Conservation (phyloP, 2,797 vertebrate species). For the Falco columbarius region DNA sequence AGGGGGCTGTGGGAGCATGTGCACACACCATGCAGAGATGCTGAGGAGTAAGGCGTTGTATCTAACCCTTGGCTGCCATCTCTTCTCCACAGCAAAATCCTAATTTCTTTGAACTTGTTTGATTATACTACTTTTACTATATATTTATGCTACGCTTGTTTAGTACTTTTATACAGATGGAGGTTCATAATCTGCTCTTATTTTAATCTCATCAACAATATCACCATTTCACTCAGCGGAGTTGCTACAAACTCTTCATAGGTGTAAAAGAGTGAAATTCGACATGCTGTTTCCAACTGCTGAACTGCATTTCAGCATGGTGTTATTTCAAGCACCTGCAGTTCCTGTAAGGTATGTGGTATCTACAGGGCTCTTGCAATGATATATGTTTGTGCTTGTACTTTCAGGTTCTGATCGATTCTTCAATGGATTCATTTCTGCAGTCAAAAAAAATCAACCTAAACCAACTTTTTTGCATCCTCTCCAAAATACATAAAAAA, state of each 20-base stretch:
- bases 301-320: neutral
- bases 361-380: neutral
- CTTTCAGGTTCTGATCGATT: neutral
- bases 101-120: neutral
- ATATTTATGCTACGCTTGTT: neutral
- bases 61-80: neutral
- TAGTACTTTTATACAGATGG: neutral
- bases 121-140: neutral
- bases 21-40: neutral
- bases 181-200: neutral
- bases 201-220: constrained; percentile 12
- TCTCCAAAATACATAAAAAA: neutral
- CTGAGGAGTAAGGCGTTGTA: neutral
- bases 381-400: neutral
- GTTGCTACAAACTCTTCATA: neutral
- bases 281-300: neutral
- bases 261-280: constrained; percentile 47
- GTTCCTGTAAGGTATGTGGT: neutral
- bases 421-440: neutral
- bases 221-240: neutral
- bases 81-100: neutral
- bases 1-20: fast-evolving
- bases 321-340: constrained; percentile 30
- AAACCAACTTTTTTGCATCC: neutral
- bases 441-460: neutral